Conservation (phyloP, 2,797 vertebrate species). For the Cossypha dichroa region DNA sequence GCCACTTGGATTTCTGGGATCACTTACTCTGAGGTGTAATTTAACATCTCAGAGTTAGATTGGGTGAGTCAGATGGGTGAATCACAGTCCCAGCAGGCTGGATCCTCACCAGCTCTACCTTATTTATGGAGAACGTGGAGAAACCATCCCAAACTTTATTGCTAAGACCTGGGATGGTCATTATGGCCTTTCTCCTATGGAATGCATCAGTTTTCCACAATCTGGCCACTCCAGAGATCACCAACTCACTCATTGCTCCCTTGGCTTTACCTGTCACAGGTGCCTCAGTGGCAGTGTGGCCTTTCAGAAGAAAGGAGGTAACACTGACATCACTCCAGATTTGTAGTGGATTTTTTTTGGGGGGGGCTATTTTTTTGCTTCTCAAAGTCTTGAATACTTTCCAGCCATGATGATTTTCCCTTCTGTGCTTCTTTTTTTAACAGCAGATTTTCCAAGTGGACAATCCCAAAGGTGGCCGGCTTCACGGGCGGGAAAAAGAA, state of each 20-base stretch:
- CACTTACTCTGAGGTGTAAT: not conserved
- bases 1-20: not conserved
- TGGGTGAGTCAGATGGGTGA: not conserved
- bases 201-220: not conserved
- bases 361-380: not conserved
- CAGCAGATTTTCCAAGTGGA: constrained; percentile 22
- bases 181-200: not conserved
- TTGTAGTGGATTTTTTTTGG: not conserved
- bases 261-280: not conserved
- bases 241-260: not conserved
- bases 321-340: not conserved
- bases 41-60: not conserved
- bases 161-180: fast-evolving
- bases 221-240: not conserved
- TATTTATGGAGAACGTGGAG: fast-evolving
- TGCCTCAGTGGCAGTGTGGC: not conserved
- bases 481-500: not conserved
- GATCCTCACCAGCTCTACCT: not conserved
- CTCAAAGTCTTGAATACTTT: not conserved
- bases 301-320: not conserved
- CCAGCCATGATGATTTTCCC: constrained; percentile 5
- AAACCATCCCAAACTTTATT: not conserved
- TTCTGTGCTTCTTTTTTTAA: constrained; percentile 23
- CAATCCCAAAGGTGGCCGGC: constrained; percentile 5
- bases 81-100: not conserved